Base-by-base conservation (phyloP, 2,888 invertebrate genomes). In the Heliconius charithonia region DNA sequence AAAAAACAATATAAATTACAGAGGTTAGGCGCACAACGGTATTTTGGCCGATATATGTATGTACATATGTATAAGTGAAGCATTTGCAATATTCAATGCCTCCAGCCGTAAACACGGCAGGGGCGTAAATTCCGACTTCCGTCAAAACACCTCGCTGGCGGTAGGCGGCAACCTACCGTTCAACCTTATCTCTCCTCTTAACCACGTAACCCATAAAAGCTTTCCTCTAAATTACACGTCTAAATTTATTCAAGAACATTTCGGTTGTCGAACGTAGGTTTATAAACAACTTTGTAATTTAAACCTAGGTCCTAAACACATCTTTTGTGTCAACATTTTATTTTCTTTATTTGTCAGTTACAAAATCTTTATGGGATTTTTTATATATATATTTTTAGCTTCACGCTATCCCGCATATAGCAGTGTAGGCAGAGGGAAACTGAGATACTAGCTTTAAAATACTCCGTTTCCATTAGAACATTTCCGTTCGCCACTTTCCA, bases 191-290 rank as follows among this genome's bases (percentile, higher is more conserved):
- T 76, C 81, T 82, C 79, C 78, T 82, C 83, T 72, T 77, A 27
- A 81, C 85, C 86, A 85, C 84, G 85, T 83, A 83, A 84, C 79
- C 77, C 86, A 84, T 88, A 88, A 89, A 87, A 83, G 82, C 84
- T 72, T 85, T 85, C 82, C 83, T 81, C 75, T 70, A 76, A 80
- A 83, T 82, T 83, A 83, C 79, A 80, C 83, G 76, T 82, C 82
- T 83, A 81, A 85, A 81, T 87, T 86, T 86, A 85, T 86, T 86
- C 85, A 85, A 84, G 82, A 84, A 82, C 81, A 83, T 84, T 83
- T 80, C 82, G 79, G 84, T 83, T 84, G 87, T 86, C 83, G 85
- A 85, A 84, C 80, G 84, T 86, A 86, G 1, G 22, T 45, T 22
- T 51, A 59, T n/a, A 10, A n/a, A 22, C 10, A 59, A 59, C 59